Conservation (phyloP, 2,113 vertebrate genomes). For the Numenius arquata region DNA sequence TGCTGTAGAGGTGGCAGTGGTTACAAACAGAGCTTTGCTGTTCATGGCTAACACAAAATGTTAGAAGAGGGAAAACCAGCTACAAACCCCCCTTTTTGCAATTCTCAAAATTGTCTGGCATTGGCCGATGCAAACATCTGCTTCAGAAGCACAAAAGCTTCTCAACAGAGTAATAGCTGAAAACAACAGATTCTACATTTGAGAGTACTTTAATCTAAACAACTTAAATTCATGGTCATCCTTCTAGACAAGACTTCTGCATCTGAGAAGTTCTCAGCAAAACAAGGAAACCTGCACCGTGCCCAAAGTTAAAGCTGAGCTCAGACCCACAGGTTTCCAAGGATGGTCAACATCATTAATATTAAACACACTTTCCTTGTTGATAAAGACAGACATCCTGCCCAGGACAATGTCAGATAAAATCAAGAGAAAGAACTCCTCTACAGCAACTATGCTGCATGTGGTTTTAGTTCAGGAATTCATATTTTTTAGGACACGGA, state of each 20-base stretch:
- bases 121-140: neutral
- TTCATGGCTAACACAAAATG: neutral
- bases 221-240: neutral
- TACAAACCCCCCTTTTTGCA: neutral
- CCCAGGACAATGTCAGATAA: neutral
- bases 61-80: neutral
- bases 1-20: neutral
- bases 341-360: neutral
- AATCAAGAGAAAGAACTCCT: neutral
- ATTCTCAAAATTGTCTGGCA: neutral
- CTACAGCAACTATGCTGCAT: neutral
- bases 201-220: neutral
- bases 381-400: neutral
- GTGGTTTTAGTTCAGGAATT: neutral
- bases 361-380: neutral
- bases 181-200: neutral
- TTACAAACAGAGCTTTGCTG: neutral
- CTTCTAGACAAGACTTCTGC: neutral
- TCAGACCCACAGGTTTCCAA: neutral
- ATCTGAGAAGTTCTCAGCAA: neutral
- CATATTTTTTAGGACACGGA: fast-evolving
- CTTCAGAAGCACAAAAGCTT: neutral
- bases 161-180: neutral
- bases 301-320: neutral
- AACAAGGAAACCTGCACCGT: neutral